Conservation (phyloP, 2,113 vertebrate species). For the Apodemus speciosus region DNA sequence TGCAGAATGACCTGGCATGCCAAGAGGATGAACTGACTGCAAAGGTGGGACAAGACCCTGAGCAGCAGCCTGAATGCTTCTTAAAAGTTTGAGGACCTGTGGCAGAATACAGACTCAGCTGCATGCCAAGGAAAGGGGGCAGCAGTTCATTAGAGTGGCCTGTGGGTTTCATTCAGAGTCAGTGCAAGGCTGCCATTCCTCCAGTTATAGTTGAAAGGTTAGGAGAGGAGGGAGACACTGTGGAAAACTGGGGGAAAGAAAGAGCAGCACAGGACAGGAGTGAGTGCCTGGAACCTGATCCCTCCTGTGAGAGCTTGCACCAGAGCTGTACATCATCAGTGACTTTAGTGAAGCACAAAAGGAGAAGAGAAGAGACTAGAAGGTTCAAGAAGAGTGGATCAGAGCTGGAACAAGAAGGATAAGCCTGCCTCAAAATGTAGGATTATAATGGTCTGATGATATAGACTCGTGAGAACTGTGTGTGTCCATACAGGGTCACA, state of each 20-base stretch:
- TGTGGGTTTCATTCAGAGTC: neutral
- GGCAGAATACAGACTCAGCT: neutral
- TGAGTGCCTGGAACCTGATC: neutral
- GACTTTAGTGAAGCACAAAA: neutral
- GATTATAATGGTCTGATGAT: too few relatives aligned
- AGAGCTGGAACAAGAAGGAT: neutral
- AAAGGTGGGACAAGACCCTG: neutral
- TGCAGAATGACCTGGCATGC: neutral
- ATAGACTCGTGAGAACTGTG: neutral
- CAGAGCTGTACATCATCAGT: neutral
- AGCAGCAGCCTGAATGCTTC: neutral
- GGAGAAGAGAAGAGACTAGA: too few relatives aligned
- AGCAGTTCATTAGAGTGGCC: neutral
- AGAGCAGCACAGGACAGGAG: neutral
- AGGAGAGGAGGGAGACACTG: neutral
- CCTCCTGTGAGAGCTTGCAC: neutral
- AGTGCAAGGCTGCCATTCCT: neutral
- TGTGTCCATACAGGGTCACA: fast-evolving
- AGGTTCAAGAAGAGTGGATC: too few relatives aligned
- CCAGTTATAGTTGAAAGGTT: neutral
- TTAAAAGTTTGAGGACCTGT: neutral
- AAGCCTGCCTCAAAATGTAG: neutral
- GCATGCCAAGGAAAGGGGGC: neutral
- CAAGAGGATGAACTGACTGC: neutral
- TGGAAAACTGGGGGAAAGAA: neutral